phyloP scores from a whole-genome alignment of 2,888 invertebrate genomes.

The Ormyrus rosae region DNA sequence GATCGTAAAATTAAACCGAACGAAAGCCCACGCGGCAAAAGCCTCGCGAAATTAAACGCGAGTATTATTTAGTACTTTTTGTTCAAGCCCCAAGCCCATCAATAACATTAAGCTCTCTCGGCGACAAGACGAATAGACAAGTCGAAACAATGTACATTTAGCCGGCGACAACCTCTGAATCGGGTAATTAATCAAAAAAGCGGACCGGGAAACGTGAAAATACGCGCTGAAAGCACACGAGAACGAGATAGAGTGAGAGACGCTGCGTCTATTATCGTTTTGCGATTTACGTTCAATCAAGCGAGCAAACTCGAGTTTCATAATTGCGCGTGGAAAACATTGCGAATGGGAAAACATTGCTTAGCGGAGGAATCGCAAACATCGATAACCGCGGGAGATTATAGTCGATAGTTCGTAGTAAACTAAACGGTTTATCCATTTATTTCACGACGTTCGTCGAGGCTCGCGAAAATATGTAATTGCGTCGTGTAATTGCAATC shows the following conservation, averaged over 20 bases:
- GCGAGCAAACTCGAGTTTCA: background rate
- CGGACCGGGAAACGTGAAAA: background rate
- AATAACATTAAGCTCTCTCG: too few species aligned
- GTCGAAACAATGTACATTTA: too few species aligned
- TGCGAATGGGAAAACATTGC: background rate
- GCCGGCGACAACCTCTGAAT: too few species aligned
- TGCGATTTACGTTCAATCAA: background rate
- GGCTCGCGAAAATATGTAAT: too few species aligned
- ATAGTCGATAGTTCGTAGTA: slow-evolving; percentile 7
- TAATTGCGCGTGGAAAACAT: slow-evolving; percentile 9
- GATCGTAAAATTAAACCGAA: too few species aligned
- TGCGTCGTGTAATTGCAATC: too few species aligned
- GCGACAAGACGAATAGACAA: too few species aligned
- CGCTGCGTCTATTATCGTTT: slow-evolving; percentile 1
- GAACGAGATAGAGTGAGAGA: background rate
- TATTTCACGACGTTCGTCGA: background rate
- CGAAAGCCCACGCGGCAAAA: too few species aligned
- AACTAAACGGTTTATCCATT: background rate
- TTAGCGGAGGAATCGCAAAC: background rate
- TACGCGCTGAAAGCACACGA: background rate
- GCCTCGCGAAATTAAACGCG: too few species aligned
- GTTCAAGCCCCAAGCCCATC: too few species aligned
- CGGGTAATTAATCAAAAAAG: too few species aligned
- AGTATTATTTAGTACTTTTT: too few species aligned
- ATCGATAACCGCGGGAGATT: background rate